phyloP scores from a whole-genome alignment of 2,113 vertebrate species.

The Triplophysa rosa region DNA sequence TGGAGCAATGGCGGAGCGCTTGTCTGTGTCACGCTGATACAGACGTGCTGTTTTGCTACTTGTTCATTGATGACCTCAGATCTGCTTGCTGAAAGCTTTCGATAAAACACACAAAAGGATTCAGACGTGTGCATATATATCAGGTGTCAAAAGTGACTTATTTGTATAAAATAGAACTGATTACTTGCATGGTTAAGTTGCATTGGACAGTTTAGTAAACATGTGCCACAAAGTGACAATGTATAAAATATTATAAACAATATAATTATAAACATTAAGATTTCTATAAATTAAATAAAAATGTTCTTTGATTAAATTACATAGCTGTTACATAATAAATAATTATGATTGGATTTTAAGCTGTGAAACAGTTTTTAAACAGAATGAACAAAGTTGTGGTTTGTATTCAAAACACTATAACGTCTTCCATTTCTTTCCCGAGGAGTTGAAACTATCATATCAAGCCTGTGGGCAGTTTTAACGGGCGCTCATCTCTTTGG shows the following conservation, averaged over 20 bases:
- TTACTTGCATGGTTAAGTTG: too few relatives aligned
- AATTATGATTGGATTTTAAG: neutral
- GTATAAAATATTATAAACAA: too few relatives aligned
- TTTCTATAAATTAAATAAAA: too few relatives aligned
- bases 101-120: neutral
- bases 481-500: constrained; percentile 65
- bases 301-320: neutral
- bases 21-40: constrained; percentile 48
- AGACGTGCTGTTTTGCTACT: constrained; percentile 26
- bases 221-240: too few relatives aligned
- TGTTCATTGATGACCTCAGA: neutral
- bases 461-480: constrained; percentile 62
- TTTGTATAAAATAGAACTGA: too few relatives aligned
- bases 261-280: too few relatives aligned
- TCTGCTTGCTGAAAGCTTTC: constrained; percentile 25
- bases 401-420: constrained; percentile 14
- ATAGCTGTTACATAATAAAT: neutral
- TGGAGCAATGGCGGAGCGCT: constrained; percentile 26
- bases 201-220: too few relatives aligned
- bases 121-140: neutral
- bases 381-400: neutral
- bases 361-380: too few relatives aligned
- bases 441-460: neutral
- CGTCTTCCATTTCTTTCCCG: neutral
- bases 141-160: too few relatives aligned